Base-by-base conservation (phyloP, 2,888 invertebrate genomes). In the Drosophila percnosoma region DNA sequence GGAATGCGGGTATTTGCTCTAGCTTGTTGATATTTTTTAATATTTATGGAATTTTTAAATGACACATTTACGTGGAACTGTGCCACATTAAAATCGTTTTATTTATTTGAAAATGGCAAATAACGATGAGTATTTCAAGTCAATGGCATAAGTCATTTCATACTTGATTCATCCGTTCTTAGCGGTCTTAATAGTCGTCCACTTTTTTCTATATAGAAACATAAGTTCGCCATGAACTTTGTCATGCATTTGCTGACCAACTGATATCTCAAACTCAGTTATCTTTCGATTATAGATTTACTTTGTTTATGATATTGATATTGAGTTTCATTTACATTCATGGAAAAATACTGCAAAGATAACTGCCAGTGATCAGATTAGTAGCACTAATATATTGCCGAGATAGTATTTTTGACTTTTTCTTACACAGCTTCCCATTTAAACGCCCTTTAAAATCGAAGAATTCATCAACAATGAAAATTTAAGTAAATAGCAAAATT, bases 11-110 rank as follows among this genome's bases (percentile, higher is more conserved):
- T 80, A 77, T 79, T 74, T 73, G 73, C 65, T 21, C 61, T 63
- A 68, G 83, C 86, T 78, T 86, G 88, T 86, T 85, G 85, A 88
- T 86, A 85, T 88, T 88, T 85, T 85, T 85, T 85, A 85, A 85
- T 85, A 85, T 85, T 85, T 88, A 85, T 85, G 83, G 85, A 85
- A 85, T 85, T 85, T 85, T 88, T 75, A 85, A 85, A 82, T 78
- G 83, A 73, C 83, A 87, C 76, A 84, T 84, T 80, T 80, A 75
- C 69, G 60, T 67, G 40, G 52, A 64, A 53, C 42, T 58, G 51
- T 42, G 53, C 57, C 45, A 57, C 68, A 68, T 68, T 72, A 61
- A 68, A 83, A 69, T 69, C 59, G 49, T 59, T 48, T 76, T 57
- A 51, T 53, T 68, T 76, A 61, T 68, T 69, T 59, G 42, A 68